A percentile compares a stretch with the other conserved stretches of the same genome.
phyloP scores from a whole-genome alignment of 2,113 vertebrate species.

The Diadophis punctatus region DNA sequence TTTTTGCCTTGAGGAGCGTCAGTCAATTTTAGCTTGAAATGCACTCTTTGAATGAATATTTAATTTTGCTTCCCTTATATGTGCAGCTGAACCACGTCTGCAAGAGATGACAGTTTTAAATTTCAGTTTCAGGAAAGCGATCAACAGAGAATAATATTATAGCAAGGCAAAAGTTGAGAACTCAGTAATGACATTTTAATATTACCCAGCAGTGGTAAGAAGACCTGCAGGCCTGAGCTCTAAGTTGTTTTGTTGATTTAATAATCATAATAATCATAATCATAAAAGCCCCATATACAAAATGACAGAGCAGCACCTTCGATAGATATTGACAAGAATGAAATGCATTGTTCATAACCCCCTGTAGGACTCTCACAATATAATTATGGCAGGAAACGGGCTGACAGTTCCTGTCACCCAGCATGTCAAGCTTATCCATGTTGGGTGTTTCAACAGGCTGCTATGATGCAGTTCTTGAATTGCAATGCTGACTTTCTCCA shows the following conservation, averaged over 20 bases:
- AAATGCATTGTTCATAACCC: conserved; percentile 44
- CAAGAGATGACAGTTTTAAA: conserved; percentile 76
- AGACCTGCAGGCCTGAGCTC: conserved; percentile 65
- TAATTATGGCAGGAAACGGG: conserved; percentile 28
- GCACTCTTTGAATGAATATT: conserved; percentile 76
- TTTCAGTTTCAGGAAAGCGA: conserved; percentile 70
- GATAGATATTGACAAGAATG: conserved; percentile 62
- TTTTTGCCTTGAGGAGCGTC: conserved; percentile 76
- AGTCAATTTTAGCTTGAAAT: conserved; percentile 76
- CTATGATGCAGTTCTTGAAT: neutral
- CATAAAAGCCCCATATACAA: conserved; percentile 68
- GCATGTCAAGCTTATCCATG: neutral
- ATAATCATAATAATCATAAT: conserved; percentile 77
- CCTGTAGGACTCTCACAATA: conserved; percentile 34
- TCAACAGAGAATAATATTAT: conserved; percentile 73
- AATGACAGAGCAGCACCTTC: conserved; percentile 49
- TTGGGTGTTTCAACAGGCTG: neutral
- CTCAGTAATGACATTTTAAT: conserved; percentile 75
- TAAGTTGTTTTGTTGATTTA: conserved; percentile 69
- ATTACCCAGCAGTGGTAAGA: conserved; percentile 64
- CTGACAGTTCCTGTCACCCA: neutral
- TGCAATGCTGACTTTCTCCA: neutral
- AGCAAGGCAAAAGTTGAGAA: conserved; percentile 63
- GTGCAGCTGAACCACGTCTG: conserved; percentile 73
- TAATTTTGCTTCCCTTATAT: conserved; percentile 76